These are phyloP conservation scores for Ischnura elegans DNA, from an alignment of 2,888 invertebrate species.

Conservation along the genomic window DNA sequence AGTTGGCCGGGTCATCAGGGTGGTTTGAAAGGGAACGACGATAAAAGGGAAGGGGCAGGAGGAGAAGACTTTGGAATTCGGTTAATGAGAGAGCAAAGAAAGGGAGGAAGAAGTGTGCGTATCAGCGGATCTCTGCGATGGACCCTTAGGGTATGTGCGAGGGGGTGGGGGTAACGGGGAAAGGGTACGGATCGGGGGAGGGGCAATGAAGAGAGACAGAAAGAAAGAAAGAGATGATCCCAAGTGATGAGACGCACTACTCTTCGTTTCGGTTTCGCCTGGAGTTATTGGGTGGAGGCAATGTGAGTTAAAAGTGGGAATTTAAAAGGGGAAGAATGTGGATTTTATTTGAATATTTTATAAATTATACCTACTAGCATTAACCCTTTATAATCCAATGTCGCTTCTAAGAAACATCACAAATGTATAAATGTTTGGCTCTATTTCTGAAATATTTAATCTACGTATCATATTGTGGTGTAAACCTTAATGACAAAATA, in stretches of 20 bases:
- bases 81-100: slow-evolving; percentile 63
- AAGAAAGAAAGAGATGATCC: background rate
- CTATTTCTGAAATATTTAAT: too few species aligned
- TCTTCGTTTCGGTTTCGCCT: too few species aligned
- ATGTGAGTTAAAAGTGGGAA: too few species aligned
- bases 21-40: slow-evolving; percentile 4
- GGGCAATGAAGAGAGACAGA: background rate
- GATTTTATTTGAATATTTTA: too few species aligned
- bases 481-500: too few species aligned
- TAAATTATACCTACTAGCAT: too few species aligned
- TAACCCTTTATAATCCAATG: too few species aligned
- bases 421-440: too few species aligned
- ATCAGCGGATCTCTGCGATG: slow-evolving; percentile 16
- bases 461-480: too few species aligned
- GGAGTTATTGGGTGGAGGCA: too few species aligned
- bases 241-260: background rate
- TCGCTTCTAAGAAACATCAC: too few species aligned
- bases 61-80: slow-evolving; percentile 35
- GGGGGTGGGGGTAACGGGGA: background rate
- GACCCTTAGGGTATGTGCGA: background rate
- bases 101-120: slow-evolving; percentile 29
- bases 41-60: background rate
- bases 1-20: background rate
- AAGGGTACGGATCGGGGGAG: background rate
- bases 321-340: too few species aligned